Base-by-base conservation (phyloP, 1,140 invertebrate genomes). In the Diorhabda sublineata region DNA sequence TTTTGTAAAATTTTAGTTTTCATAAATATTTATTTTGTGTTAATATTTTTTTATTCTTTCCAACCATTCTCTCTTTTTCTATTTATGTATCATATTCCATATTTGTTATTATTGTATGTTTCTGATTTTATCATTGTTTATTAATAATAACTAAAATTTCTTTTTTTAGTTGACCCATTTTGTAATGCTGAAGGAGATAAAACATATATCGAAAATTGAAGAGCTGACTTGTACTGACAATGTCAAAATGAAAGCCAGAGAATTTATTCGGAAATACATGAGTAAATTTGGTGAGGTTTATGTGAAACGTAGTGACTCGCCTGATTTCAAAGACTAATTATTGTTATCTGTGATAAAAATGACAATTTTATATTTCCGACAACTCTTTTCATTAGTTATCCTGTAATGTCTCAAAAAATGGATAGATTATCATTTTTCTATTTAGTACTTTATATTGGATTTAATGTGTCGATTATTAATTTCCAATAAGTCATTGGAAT, bases 251-350 rank as follows among this genome's bases (percentile, higher is more conserved):
- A 98, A 98, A 84, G 93, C 95, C 2, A 93, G 92, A 80, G 96
- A 97, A 81, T 98, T 94, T 82, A 93, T 99, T 41, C 90, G 89
- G 73, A 97, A 97, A 80, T 98, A 98, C 80, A 99, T 99, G 96
- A 87, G 87, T 5, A 96, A 96, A 82, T 97, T 94, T 83, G 94
- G 91, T 2, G 85, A 88, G 9, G 83, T 88, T 42, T 92, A 92
- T 77, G 83, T 84, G 69, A 84, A 87, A 73, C 85, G 76, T 41
- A 74, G 75, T 43, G 78, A 79, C 67, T 77, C 78, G 59, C 72
- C 76, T 0, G 78, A 79, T 58, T 74, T 74, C 44, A 74, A 74
- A 65, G 73, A 71, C 69, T 74, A 65, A 74, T 6, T 41, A 65
- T 58, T 43, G 56, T 43, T 3, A 47, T 67, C 58, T 60, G 65